phyloP scores from a whole-genome alignment of 1,140 invertebrate genomes.

The Rhizoglyphus robini region DNA sequence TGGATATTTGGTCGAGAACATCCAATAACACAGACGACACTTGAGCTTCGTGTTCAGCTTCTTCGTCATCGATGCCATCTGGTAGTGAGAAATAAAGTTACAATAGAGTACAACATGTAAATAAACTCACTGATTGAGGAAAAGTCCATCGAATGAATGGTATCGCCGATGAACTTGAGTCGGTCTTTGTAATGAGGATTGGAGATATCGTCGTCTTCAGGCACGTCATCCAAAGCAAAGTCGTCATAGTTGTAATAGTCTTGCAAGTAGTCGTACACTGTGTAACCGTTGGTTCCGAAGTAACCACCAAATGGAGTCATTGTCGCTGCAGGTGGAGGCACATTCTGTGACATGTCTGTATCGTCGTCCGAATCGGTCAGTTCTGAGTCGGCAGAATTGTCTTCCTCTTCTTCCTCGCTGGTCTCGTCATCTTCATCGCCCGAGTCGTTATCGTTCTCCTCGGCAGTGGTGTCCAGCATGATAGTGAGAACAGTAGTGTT shows the following conservation, averaged over 20 bases:
- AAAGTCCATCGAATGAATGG: not conserved
- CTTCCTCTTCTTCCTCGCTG: too few relatives aligned
- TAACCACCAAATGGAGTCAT: not conserved
- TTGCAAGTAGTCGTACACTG: not conserved
- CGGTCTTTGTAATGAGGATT: not conserved
- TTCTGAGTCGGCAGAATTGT: not conserved
- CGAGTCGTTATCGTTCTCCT: not conserved
- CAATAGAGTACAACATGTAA: too few relatives aligned
- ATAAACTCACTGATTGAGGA: not conserved
- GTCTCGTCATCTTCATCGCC: constrained; percentile 45
- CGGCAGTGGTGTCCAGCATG: constrained; percentile 54
- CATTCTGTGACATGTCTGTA: not conserved
- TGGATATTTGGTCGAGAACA: not conserved
- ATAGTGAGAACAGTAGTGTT: constrained; percentile 88
- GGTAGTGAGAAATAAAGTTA: too few relatives aligned
- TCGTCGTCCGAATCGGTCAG: not conserved
- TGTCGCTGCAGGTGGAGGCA: not conserved
- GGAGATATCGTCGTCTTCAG: not conserved
- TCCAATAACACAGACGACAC: not conserved
- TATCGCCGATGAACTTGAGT: not conserved
- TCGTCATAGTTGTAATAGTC: too few relatives aligned
- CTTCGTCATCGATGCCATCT: not conserved
- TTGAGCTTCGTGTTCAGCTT: not conserved
- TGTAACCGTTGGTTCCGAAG: not conserved
- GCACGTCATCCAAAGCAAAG: too few relatives aligned